Base-by-base conservation (phyloP, 2,888 invertebrate species). In the Tolmerus cingulatus region DNA sequence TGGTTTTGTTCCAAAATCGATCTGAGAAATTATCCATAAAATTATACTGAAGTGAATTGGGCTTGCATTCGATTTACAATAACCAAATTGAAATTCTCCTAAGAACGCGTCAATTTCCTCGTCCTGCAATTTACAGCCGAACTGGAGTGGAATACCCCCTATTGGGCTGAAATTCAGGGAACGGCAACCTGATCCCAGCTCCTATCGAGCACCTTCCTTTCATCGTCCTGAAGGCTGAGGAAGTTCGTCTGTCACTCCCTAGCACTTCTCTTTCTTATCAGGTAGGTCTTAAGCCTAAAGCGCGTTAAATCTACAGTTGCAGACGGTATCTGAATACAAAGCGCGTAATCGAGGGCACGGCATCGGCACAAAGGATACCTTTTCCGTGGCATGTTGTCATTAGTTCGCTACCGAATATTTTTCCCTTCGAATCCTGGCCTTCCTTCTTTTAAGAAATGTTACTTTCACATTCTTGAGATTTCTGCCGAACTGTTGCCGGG, bases 281-380 rank as follows among this genome's bases (percentile, higher is more conserved):
- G 82, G 82, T 82, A 57, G 82, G 19, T 82, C 34, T 57, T 82
- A 34, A 82, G 37, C 57, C 57, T 57, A 82, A 82, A 82, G 27
- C 37, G 82, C 82, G 57, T 82, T 57, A 82, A 82, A 34, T 37
- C 82, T 82, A 37, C 82, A 55, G 82, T 40, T 57, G 46, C 76
- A 57, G 78, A 86, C 77, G 46, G 19, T 77, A 78, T 78, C 86
- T 27, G 86, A 86, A 86, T 86, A 86, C 86, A 86, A 86, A 78
- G 86, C 78, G 55, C 43, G 78, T 86, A 86, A 86, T 86, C 86
- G 78, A 51, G 40, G 30, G 86, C 37, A 19, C 0, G 76, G n/a
- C 30, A 34, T 86, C n/a, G 46, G 55, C 55, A 78, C 23, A n/a
- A 76, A 9, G 16, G 37, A 57, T 57, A 9, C 57, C 27, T 57